phyloP scores from a whole-genome alignment of 2,888 invertebrate species.

The Lottia gigantea region DNA sequence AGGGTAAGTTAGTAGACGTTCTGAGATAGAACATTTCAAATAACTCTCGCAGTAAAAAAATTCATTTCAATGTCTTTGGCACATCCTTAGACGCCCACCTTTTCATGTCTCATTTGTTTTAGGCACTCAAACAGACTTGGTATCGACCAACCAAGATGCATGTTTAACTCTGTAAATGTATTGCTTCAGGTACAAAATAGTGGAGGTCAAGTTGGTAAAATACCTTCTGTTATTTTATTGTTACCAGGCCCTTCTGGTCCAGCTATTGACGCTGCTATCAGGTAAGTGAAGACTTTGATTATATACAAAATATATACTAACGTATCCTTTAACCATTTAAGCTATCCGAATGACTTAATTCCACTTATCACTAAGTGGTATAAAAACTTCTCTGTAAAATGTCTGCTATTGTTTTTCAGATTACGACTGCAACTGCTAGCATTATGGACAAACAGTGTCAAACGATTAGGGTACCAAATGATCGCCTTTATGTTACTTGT shows the following conservation, averaged over 20 bases:
- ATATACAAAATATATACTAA: not conserved
- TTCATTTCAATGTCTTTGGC: no score
- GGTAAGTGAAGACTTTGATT: slow-evolving; percentile 35
- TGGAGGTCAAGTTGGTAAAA: slow-evolving; percentile 42
- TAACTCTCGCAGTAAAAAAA: no score
- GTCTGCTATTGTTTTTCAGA: slow-evolving; percentile 36
- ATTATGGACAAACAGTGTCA: slow-evolving; percentile 64
- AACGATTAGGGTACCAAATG: slow-evolving; percentile 62
- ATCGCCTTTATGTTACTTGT: slow-evolving; percentile 63
- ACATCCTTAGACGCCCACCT: no score
- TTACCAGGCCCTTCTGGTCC: slow-evolving; percentile 59
- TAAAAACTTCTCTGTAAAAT: not conserved
- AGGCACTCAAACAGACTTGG: no score
- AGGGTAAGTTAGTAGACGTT: slow-evolving; percentile 48
- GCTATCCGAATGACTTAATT: no score
- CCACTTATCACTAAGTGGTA: not conserved
- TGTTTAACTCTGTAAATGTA: no score
- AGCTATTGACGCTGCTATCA: slow-evolving; percentile 58
- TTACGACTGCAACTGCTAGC: slow-evolving; percentile 61
- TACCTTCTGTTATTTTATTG: slow-evolving; percentile 59
- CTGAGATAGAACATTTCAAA: no score
- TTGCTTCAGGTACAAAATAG: slow-evolving; percentile 44
- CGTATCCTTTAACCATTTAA: not conserved
- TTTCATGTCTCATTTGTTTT: no score
- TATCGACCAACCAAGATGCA: no score